Evolutionary conservation across 2,797 vertebrate genomes (phyloP).

Genomic region (Triplophysa yarkandensis): DNA sequence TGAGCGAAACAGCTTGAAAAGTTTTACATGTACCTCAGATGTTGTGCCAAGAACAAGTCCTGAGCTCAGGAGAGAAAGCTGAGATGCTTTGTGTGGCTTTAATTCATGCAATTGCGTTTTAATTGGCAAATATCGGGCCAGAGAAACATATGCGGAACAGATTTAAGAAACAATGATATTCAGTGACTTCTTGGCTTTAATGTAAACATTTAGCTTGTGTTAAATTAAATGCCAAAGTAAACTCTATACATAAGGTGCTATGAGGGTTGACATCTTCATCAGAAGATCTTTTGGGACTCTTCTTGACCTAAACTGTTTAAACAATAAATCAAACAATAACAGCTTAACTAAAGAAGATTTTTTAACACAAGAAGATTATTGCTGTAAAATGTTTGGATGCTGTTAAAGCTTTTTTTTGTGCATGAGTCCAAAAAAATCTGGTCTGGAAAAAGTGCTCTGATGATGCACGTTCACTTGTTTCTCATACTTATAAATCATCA

Average conservation of each 20-base stretch:
- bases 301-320: too few species aligned
- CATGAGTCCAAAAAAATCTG: conserved; percentile 13
- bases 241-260: conserved; percentile 5
- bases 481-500: conserved; percentile 49
- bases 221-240: conserved; percentile 17
- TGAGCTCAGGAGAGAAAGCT: conserved; percentile 6
- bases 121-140: conserved; percentile 29
- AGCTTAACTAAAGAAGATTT: neutral
- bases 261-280: neutral
- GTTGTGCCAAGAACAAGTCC: conserved; percentile 36
- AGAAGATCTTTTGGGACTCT: neutral
- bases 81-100: conserved; percentile 13
- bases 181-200: neutral
- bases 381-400: neutral
- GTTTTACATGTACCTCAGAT: conserved; percentile 34
- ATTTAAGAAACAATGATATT: conserved; percentile 18
- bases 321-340: neutral
- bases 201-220: conserved; percentile 14
- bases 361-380: neutral
- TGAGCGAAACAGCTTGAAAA: conserved; percentile 28
- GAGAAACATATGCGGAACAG: conserved; percentile 41
- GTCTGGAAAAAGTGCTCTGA: conserved; percentile 18
- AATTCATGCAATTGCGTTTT: conserved; percentile 32
- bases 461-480: neutral
- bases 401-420: conserved; percentile 24